phyloP scores from a whole-genome alignment of 2,888 invertebrate genomes.

The Tanypteryx hageni region DNA sequence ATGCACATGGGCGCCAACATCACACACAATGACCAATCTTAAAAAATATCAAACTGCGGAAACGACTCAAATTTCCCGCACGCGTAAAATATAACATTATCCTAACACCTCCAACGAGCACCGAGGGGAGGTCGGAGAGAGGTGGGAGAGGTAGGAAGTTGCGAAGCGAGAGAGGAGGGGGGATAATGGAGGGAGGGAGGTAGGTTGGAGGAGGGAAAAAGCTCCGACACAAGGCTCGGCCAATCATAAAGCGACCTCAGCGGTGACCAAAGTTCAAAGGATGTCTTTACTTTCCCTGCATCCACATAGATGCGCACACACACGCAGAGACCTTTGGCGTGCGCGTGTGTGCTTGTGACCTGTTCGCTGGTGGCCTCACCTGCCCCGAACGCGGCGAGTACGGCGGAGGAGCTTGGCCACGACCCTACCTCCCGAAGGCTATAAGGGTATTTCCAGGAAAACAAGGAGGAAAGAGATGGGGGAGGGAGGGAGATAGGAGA shows the following conservation, averaged over 20 bases:
- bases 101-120: neutral
- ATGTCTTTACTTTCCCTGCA: conserved; percentile 30
- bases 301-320: neutral
- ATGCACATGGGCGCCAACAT: no score
- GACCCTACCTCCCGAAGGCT: neutral
- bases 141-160: neutral
- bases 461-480: neutral
- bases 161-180: neutral
- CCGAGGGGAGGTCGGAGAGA: neutral
- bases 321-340: neutral
- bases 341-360: neutral
- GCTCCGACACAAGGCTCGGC: neutral
- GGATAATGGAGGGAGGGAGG: no score
- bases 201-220: no score
- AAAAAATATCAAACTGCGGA: no score
- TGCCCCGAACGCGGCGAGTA: neutral
- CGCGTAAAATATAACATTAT: no score
- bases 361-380: neutral
- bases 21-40: no score
- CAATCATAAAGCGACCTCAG: neutral
- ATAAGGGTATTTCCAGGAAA: neutral
- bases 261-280: conserved; percentile 1
- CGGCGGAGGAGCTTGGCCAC: neutral
- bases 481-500: no score
- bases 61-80: neutral